Base-by-base conservation (phyloP, 2,888 invertebrate genomes). In the Dasysyrphus albostriatus region DNA sequence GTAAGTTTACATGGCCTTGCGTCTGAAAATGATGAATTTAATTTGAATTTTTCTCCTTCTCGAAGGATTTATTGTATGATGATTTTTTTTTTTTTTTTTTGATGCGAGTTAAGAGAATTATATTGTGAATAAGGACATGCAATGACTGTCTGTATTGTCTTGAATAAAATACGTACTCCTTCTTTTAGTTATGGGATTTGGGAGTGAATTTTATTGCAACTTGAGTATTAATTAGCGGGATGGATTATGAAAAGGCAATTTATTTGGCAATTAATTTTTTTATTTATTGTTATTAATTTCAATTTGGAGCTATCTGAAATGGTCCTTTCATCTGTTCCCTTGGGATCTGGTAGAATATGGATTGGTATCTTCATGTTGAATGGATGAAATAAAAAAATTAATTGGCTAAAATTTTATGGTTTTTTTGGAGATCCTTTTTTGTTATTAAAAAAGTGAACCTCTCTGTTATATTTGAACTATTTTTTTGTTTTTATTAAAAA, bases 1-100 rank as follows among this genome's bases (percentile, higher is more conserved):
- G 58, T 59, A 59, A 59, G 58, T 59, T 59, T 37, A 34, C 32
- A 37, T 34, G 58, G 34, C 34, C 10, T 16, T 34, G n/a, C 37
- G 10, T 59, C 16, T 59, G 58, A 37, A 24, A 24, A 37, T 12
- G 10, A 10, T 37, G 12, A 59, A 59, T 59, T 59, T 37, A 37
- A 59, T 59, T 37, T 34, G 34, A 19, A 19, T 34, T 32, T 34
- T 34, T 58, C 37, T 59, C 37, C 6, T 10, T 58, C 34, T 37
- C 10, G 58, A 37, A 37, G 12, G 37, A 34, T 10, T 34, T 32
- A 32, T n/a, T 29, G 29, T 54, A n/a, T 54, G 8, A 4, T 14
- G 54, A 7, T 32, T 32, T 32, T 32, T n/a, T n/a, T 32, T 32
- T 24, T 24, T 51, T n/a, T n/a, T n/a, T 54, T 54, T 14, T 19